Evolutionary conservation across 2,888 invertebrate genomes (phyloP), one percentile per base, ranked within the genome.

Genomic region (Agrochola macilenta): DNA sequence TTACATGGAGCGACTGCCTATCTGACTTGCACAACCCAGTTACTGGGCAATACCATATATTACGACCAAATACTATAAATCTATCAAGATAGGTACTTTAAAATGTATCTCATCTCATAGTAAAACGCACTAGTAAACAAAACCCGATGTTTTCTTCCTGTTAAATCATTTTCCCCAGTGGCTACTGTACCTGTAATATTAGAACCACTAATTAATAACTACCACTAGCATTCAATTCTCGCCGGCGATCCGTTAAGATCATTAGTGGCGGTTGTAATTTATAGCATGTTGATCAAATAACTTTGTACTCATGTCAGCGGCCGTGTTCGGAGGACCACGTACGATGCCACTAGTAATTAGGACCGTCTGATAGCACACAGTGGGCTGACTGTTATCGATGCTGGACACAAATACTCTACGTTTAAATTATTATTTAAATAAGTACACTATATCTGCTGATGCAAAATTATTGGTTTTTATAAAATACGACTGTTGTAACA

Each of bases 231-330:
- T 78, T 76, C 46, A 85, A 86, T 84, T 79, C 78, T 60, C 39
- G 69, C 26, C 68, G n/a, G 17, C 35, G 39, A 71, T 73, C 78
- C 64, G 83, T 81, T 78, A 74, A 77, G 69, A 76, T 83, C 80
- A 88, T 87, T 87, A 83, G 74, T 63, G 64, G 60, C 43, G 14
- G n/a, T 49, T n/a, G 64, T 86, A 86, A 86, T 78, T 70, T 88
- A 88, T 78, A 78, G 71, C 88, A 80, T 78, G 77, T 83, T 83
- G 79, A 87, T 86, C 78, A 83, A 87, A 86, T 86, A 83, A 79
- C 76, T 79, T 74, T 75, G 77, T 76, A 58, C 69, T 79, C 81
- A 64, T 79, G 88, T 86, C 86, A 74, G 60, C 88, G 76, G 63
- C 64, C 80, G 43, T 77, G 83, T 76, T 82, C 68, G 52, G 80